phyloP scores from a whole-genome alignment of 2,113 vertebrate genomes.

The Promerops cafer region DNA sequence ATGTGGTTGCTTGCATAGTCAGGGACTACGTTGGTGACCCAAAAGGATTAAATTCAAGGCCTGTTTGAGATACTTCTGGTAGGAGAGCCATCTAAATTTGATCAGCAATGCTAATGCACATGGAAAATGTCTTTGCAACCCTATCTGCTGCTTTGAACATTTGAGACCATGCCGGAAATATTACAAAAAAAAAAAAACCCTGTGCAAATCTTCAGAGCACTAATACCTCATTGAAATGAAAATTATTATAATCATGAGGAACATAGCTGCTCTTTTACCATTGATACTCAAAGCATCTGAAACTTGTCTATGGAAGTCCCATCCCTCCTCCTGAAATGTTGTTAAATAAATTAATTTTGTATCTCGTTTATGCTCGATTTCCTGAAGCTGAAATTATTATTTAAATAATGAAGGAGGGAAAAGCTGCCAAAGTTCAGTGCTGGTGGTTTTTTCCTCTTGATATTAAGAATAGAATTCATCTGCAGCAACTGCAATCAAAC shows the following conservation, averaged over 20 bases:
- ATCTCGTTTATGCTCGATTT: background rate
- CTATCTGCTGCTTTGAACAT: slow-evolving; percentile 3
- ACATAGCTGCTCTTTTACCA: background rate
- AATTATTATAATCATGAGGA: slow-evolving; percentile 19
- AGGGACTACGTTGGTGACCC: background rate
- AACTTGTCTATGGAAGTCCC: background rate
- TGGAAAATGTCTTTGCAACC: background rate
- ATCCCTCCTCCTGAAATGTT: slow-evolving; percentile 9
- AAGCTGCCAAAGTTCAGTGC: background rate
- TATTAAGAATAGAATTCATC: background rate
- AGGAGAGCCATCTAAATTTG: background rate
- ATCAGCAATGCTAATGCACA: slow-evolving; percentile 5
- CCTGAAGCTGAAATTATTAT: slow-evolving; percentile 25
- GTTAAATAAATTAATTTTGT: background rate
- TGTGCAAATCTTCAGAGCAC: background rate
- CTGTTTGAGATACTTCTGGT: background rate
- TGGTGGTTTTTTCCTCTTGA: background rate
- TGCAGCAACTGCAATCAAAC: background rate
- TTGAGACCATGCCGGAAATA: background rate
- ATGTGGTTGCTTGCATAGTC: background rate
- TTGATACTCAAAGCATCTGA: background rate
- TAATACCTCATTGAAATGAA: slow-evolving; percentile 28
- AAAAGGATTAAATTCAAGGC: background rate
- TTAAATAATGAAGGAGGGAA: background rate
- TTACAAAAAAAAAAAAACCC: background rate